phyloP scores from a whole-genome alignment of 2,113 vertebrate genomes.

The Dipodomys spectabilis region DNA sequence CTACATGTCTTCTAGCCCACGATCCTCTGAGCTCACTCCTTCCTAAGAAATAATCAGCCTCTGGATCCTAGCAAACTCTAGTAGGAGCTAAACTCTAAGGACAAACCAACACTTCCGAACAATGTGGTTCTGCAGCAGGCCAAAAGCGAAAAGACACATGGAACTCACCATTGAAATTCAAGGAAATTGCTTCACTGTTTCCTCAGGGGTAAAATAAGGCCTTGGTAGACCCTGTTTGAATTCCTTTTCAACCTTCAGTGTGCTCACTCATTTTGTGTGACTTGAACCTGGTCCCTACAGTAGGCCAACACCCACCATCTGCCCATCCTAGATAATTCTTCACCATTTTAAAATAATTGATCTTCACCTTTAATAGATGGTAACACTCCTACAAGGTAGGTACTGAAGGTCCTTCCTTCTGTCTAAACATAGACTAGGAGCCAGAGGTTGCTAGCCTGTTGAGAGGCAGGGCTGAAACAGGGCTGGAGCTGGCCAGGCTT shows the following conservation, averaged over 20 bases:
- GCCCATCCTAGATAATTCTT: background rate
- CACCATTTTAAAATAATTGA: background rate
- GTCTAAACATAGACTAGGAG: background rate
- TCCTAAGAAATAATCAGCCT: background rate
- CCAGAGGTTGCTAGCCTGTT: background rate
- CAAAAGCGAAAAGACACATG: background rate
- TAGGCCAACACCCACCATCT: background rate
- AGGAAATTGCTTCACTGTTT: background rate
- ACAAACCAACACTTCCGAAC: background rate
- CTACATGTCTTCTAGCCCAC: background rate
- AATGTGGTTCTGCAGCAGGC: background rate
- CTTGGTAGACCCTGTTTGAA: background rate
- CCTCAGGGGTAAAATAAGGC: background rate
- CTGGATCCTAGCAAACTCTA: background rate
- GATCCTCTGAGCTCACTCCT: background rate
- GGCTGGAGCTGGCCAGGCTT: background rate
- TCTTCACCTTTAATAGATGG: background rate
- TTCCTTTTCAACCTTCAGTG: background rate
- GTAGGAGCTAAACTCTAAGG: background rate
- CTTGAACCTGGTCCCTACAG: rapidly evolving
- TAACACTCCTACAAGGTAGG: background rate
- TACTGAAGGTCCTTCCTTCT: background rate
- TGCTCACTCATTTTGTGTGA: background rate
- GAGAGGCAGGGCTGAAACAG: background rate
- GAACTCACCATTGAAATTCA: background rate